phyloP scores from a whole-genome alignment of 2,113 vertebrate species.

The Diphyllodes magnificus region DNA sequence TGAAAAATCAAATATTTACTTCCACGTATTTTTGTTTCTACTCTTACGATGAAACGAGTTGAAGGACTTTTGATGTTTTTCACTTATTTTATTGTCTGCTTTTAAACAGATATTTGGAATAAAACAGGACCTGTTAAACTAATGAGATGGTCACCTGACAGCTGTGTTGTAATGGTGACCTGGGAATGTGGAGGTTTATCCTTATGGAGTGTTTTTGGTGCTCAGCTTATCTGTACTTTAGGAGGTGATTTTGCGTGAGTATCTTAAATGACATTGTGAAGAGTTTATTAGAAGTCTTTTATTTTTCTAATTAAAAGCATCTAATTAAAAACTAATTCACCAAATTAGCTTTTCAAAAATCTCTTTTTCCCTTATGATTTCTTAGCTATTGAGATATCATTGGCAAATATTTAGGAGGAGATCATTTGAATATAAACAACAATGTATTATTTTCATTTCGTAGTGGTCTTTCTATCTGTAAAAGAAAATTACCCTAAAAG shows the following conservation, averaged over 20 bases:
- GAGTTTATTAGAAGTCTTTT: not conserved
- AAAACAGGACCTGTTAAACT: slow-evolving; percentile 95
- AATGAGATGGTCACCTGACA: slow-evolving; percentile 95
- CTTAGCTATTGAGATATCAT: not conserved
- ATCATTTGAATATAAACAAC: not conserved
- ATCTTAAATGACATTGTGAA: not conserved
- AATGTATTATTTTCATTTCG: not conserved
- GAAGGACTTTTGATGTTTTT: not conserved
- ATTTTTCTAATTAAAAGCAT: not conserved
- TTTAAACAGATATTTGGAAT: slow-evolving; percentile 90
- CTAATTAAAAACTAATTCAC: not conserved
- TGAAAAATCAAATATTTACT: not conserved
- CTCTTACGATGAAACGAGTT: not conserved
- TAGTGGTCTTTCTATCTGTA: not conserved
- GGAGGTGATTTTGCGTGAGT: slow-evolving; percentile 97
- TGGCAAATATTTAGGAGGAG: not conserved
- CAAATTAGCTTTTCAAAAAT: not conserved
- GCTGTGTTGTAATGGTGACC: slow-evolving; percentile 91
- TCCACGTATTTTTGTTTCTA: not conserved
- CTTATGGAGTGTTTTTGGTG: slow-evolving; percentile 97
- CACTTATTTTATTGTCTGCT: not conserved
- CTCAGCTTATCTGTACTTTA: slow-evolving; percentile 96
- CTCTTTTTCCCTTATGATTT: accelerated
- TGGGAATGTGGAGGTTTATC: slow-evolving; percentile 95
- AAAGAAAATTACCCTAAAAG: not conserved